Evolutionary conservation across 1,140 invertebrate genomes (phyloP), one percentile per base, ranked within the genome.

Genomic region (Drosophila fuyamai): DNA sequence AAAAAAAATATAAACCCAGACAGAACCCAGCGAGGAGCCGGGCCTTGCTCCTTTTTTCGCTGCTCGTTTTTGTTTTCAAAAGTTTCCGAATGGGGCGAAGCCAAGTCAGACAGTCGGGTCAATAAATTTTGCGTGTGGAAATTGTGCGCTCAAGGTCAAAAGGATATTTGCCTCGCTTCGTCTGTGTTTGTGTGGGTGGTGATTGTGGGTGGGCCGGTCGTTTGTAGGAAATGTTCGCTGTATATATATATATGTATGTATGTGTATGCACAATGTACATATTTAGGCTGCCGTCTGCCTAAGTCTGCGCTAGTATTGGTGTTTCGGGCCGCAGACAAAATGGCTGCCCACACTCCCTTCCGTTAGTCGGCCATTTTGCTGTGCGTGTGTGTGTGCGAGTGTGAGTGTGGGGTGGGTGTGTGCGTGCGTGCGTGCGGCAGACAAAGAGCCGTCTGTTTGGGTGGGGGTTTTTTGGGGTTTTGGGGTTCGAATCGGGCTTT

Each of bases 101-200:
- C 79, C 79, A 81, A 82, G 62, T 60, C 79, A 70, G 76, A 82
- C 80, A 61, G 81, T 56, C 77, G 58, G 90, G 90, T 92, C 90
- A 92, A 88, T 92, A 92, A 91, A 92, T 91, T 91, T 81, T 88
- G 75, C 78, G 90, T 88, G 77, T 85, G 90, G 81, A 84, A 90
- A 91, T 91, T 76, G 68, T 86, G 72, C 55, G 80, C 81, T 91
- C 90, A 92, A 92, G 90, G 90, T 92, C 90, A 92, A 92, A 92
- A 92, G 90, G 90, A 92, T 92, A 91, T 92, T 92, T 71, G 67
- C 67, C 67, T 71, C 36, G 90, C 76, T 43, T 1, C 27, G 63
- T 44, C 47, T 68, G 63, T 36, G 48, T 50, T 8, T 61, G 62
- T 38, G 35, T 48, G 66, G 46, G 61, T 36, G 29, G 55, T 23